Evolutionary conservation across 1,140 invertebrate genomes (phyloP), one percentile per base, ranked within the genome.

Genomic region (Diabrotica undecimpunctata): DNA sequence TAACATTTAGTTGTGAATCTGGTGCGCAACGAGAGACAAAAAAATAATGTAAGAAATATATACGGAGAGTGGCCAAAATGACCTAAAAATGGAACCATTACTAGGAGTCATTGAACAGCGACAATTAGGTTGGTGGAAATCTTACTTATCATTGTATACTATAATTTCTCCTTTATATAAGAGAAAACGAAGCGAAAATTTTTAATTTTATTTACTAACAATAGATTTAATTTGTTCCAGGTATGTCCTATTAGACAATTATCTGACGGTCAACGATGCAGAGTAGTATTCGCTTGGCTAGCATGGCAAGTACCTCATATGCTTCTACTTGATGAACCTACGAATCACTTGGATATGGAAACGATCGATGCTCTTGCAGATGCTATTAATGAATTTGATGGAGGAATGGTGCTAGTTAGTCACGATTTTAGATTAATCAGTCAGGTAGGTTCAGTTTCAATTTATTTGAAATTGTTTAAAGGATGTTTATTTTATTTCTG

Each of bases 271-370:
- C 98, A 99, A 81, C 83, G 97, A 61, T 99, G 98, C 81, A 89
- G 98, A 68, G 96, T 99, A 0, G 96, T 98, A 38, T 99, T 99
- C 82, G 97, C 97, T 5, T 99, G 93, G 91, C 81, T 97, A 56
- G 94, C 95, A 0, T 96, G 93, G 92, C 94, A 97, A 82, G 88
- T 88, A 36, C 97, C 97, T 6, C 96, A 99, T 83, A 81, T 99
- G 62, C 82, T 99, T 51, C 81, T 99, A 6, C 82, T 99, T 36
- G 97, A 99, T 80, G 97, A 99, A 87, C 97, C 97, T 70, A 99
- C 97, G 25, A 99, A 99, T 87, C 97, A 99, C 79, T 87, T 99
- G 78, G 97, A 99, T 77, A 98, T 99, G 89, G 97, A 99, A 82
- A 98, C 96, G 0, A 99, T 99, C 67, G 98, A 99, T 81, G 93